Evolutionary conservation across 2,888 invertebrate species (phyloP).

Genomic region (Eucera pruinosa): DNA sequence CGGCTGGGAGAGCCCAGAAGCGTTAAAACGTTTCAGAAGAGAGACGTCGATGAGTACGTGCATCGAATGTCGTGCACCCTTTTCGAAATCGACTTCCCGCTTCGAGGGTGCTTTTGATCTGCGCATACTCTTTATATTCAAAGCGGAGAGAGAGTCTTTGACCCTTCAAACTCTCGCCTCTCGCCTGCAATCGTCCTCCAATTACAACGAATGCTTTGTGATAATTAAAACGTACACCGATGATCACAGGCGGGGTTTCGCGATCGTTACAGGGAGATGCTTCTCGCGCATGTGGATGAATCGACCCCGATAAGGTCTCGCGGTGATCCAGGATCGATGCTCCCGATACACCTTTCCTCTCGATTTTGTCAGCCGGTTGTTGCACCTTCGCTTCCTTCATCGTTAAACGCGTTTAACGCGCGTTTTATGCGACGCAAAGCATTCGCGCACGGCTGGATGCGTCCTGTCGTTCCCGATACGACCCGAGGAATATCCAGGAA

Average conservation of each 20-base stretch:
- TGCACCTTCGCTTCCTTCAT: constrained; percentile 27
- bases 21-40: too few species aligned
- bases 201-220: constrained; percentile 35
- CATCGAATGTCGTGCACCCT: neutral
- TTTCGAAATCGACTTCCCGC: neutral
- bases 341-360: constrained; percentile 63
- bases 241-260: constrained; percentile 34
- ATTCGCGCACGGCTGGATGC: constrained; percentile 46
- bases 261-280: neutral
- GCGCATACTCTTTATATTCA: neutral
- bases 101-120: neutral
- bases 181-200: constrained; percentile 14
- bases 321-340: constrained; percentile 83
- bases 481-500: constrained; percentile 33
- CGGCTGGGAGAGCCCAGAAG: neutral
- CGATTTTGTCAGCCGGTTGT: constrained; percentile 62
- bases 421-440: constrained; percentile 50
- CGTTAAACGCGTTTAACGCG: constrained; percentile 46
- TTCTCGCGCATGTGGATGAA: constrained; percentile 67
- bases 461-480: constrained; percentile 5
- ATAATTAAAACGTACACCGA: constrained; percentile 42
- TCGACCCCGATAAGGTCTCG: constrained; percentile 74
- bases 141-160: constrained; percentile 25
- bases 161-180: constrained; percentile 6
- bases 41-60: too few species aligned